Evolutionary conservation across 2,113 vertebrate species (phyloP).

Genomic region (Poeciliopsis retropinna): DNA sequence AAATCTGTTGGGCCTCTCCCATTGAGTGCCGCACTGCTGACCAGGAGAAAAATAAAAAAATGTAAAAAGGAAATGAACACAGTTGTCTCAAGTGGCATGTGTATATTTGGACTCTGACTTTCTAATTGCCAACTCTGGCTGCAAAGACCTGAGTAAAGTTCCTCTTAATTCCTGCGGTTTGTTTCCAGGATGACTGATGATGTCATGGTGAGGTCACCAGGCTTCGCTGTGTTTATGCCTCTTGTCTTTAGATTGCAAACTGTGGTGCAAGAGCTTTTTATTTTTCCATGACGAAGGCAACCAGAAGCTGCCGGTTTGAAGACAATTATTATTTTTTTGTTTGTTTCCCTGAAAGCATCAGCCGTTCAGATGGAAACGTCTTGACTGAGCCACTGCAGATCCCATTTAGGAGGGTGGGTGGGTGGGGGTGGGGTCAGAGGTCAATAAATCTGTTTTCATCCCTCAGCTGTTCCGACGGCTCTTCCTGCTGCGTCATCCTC

Average conservation of each 20-base stretch:
- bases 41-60: too few species aligned
- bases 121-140: not conserved
- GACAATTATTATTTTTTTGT: not conserved
- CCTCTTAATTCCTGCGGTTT: not conserved
- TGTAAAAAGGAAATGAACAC: too few species aligned
- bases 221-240: not conserved
- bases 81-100: not conserved
- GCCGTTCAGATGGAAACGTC: too few species aligned
- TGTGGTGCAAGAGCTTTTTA: not conserved
- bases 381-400: not conserved
- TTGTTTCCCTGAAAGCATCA: not conserved
- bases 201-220: constrained; percentile 3
- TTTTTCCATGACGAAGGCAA: not conserved
- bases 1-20: too few species aligned
- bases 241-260: not conserved
- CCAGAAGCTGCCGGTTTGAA: not conserved
- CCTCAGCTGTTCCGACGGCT: constrained; percentile 40
- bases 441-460: constrained; percentile 27
- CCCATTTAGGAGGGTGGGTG: not conserved
- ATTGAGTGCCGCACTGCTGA: too few species aligned
- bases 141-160: not conserved
- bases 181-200: constrained; percentile 3
- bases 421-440: constrained; percentile 33
- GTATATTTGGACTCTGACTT: not conserved
- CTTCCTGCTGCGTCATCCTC: constrained; percentile 58